phyloP scores from a whole-genome alignment of 2,113 vertebrate species.

The Falcunculus frontatus region DNA sequence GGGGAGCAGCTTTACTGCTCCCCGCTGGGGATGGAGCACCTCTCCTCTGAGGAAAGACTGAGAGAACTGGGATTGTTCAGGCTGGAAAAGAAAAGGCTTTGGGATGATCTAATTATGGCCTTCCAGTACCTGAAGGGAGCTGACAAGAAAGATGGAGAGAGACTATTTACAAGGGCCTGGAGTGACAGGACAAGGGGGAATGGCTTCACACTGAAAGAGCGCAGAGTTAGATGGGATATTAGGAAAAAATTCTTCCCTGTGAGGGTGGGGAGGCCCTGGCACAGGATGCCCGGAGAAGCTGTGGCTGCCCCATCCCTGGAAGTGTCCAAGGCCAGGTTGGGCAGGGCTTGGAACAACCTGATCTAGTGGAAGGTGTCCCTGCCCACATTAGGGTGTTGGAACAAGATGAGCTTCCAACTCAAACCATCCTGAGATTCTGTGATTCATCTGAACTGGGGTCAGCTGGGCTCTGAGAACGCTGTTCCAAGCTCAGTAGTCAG shows the following conservation, averaged over 20 bases:
- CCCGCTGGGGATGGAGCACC: not conserved
- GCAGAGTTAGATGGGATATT: not conserved
- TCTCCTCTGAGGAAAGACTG: not conserved
- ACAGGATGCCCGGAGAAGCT: not conserved
- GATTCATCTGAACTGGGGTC: fast-evolving
- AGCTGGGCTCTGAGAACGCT: fast-evolving
- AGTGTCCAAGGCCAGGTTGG: not conserved
- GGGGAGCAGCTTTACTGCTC: not conserved
- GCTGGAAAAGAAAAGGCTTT: not conserved
- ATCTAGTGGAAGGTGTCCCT: not conserved
- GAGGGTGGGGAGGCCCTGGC: not conserved
- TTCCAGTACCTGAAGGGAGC: not conserved
- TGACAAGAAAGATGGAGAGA: not conserved
- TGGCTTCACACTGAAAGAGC: not conserved
- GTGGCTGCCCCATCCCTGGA: not conserved
- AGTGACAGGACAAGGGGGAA: not conserved
- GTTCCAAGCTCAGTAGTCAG: not conserved
- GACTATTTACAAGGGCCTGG: not conserved
- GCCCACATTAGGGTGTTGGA: not conserved
- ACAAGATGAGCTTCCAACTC: not conserved
- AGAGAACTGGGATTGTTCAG: not conserved
- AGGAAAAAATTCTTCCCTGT: not conserved
- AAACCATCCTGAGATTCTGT: not conserved
- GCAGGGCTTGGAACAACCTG: fast-evolving
- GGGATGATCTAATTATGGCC: not conserved